Percentiles rank a stretch among this genome's conserved stretches.
Conservation (phyloP, 2,797 vertebrate species). For the Eptatretus atami region DNA sequence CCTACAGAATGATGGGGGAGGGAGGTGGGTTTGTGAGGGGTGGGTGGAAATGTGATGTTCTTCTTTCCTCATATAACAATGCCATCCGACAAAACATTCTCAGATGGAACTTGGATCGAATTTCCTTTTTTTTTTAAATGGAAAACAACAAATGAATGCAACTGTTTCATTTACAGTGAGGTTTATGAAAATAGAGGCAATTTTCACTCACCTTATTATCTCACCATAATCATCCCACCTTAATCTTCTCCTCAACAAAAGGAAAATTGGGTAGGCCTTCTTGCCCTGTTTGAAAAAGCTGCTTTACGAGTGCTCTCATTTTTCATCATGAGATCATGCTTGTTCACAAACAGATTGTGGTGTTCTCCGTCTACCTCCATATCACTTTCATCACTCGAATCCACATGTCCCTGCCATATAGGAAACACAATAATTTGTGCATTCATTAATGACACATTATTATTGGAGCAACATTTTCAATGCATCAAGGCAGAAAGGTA, state of each 20-base stretch:
- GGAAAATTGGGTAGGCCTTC: conserved; percentile 93
- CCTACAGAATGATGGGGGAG: conserved; percentile 16
- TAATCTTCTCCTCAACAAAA: conserved; percentile 74
- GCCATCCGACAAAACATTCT: no score
- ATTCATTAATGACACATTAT: no score
- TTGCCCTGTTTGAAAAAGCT: conserved; percentile 98
- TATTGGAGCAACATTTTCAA: conserved; percentile 47
- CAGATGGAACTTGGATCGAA: no score
- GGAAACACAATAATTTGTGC: no score
- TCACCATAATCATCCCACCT: conserved; percentile 95
- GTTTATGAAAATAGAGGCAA: background rate
- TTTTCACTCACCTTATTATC: conserved; percentile 54
- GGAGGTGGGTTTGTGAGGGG: no score
- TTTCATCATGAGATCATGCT: conserved; percentile 98
- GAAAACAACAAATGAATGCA: no score
- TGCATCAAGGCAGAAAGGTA: conserved; percentile 12
- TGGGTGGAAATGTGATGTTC: no score
- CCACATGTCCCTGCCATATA: background rate
- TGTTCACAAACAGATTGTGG: conserved; percentile 40
- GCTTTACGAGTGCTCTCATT: conserved; percentile 62
- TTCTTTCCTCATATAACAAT: no score
- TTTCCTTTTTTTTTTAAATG: no score
- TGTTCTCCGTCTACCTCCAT: conserved; percentile 74
- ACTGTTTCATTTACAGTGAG: background rate
- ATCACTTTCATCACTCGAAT: conserved; percentile 62